These are phyloP conservation scores for Paracyprichromis sp. DNA, from an alignment of 2,113 vertebrate species.

Conservation along the genomic window DNA sequence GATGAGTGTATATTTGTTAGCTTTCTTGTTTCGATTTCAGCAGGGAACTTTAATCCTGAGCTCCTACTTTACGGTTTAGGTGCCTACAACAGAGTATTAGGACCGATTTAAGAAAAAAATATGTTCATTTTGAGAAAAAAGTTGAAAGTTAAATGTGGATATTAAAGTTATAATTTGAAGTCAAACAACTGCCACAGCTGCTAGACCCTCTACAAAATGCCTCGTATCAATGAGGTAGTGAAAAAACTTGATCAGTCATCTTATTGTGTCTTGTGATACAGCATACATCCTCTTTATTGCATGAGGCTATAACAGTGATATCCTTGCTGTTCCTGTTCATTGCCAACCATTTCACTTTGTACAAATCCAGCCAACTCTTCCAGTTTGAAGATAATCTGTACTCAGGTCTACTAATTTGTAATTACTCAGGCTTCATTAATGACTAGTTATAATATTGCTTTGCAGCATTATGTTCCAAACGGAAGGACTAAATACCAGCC, in stretches of 20 bases:
- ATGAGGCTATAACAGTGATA: background rate
- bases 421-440: background rate
- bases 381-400: background rate
- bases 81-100: background rate
- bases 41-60: background rate
- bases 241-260: background rate
- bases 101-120: background rate
- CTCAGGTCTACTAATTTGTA: no score
- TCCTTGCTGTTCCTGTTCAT: background rate
- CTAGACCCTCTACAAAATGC: fast-evolving
- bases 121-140: background rate
- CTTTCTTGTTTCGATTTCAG: background rate
- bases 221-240: background rate
- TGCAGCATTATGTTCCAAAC: background rate
- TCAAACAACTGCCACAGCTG: background rate
- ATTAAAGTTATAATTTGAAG: background rate
- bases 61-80: background rate
- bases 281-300: background rate
- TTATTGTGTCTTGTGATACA: background rate
- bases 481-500: background rate
- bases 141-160: background rate
- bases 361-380: background rate
- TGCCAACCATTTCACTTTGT: background rate
- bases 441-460: background rate
- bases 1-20: constrained; percentile 35